Percentiles rank a stretch among this genome's conserved stretches.
Conservation (phyloP, 1,140 invertebrate species). For the Ctenoplectra terminalis region DNA sequence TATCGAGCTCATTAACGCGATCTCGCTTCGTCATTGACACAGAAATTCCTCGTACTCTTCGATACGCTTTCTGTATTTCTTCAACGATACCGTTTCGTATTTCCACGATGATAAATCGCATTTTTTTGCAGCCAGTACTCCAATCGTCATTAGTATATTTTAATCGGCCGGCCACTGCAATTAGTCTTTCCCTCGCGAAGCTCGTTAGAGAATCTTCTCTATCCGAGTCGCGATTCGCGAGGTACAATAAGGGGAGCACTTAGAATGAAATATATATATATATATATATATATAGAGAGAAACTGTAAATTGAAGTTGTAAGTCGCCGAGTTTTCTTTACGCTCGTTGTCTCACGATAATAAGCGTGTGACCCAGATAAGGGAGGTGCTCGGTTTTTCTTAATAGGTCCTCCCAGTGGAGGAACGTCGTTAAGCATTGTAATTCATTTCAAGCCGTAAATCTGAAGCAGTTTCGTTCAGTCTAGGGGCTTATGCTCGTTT, state of each 20-base stretch:
- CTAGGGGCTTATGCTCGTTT: neutral
- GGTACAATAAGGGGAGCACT: neutral
- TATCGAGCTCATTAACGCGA: neutral
- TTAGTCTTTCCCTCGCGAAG: neutral
- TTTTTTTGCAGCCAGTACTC: neutral
- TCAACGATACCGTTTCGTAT: no score
- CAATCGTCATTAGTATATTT: constrained; percentile 1
- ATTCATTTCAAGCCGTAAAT: constrained; percentile 35
- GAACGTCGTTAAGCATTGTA: constrained; percentile 36
- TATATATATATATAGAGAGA: constrained; percentile 18
- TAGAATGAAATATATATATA: no score
- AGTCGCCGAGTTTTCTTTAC: neutral
- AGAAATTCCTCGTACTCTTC: neutral
- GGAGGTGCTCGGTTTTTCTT: constrained; percentile 3
- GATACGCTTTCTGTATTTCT: neutral
- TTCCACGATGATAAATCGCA: neutral
- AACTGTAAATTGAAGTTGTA: neutral
- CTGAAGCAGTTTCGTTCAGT: constrained; percentile 11
- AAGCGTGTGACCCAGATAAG: constrained; percentile 23
- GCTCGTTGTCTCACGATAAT: constrained; percentile 17
- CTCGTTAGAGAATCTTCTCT: neutral
- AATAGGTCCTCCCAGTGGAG: neutral
- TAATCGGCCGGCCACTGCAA: constrained; percentile 7
- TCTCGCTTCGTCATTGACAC: neutral
- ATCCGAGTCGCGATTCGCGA: neutral